These are phyloP conservation scores for Scomber scombrus DNA, from an alignment of 2,113 vertebrate genomes.

Conservation along the genomic window DNA sequence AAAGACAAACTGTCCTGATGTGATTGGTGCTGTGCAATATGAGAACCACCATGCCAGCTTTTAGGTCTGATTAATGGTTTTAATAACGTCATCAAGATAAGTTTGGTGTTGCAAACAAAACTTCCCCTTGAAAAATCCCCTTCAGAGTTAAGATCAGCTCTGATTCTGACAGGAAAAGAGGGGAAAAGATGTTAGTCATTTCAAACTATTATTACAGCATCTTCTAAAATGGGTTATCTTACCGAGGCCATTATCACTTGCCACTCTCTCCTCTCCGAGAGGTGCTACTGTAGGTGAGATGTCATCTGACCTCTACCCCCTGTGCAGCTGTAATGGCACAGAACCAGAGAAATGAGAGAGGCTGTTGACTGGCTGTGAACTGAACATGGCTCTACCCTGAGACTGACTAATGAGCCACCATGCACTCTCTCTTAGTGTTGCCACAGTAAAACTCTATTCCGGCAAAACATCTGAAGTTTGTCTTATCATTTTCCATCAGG, in stretches of 20 bases:
- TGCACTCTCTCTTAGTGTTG: slow-evolving; percentile 42
- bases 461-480: slow-evolving; percentile 54
- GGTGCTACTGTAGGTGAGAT: slow-evolving; percentile 56
- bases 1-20: slow-evolving; percentile 27
- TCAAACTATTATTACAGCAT: slow-evolving; percentile 11
- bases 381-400: slow-evolving; percentile 68
- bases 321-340: slow-evolving; percentile 60
- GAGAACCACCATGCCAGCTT: slow-evolving; percentile 52
- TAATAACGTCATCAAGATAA: slow-evolving; percentile 36
- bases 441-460: slow-evolving; percentile 33
- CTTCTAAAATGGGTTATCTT: slow-evolving; percentile 9
- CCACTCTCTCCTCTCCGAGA: slow-evolving; percentile 36
- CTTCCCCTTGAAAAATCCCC: neutral
- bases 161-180: neutral
- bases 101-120: neutral
- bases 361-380: slow-evolving; percentile 65
- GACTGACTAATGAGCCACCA: slow-evolving; percentile 61
- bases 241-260: slow-evolving; percentile 49
- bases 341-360: slow-evolving; percentile 66
- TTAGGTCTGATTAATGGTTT: slow-evolving; percentile 34
- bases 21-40: slow-evolving; percentile 46
- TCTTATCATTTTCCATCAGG: slow-evolving; percentile 56
- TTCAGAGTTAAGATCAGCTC: neutral
- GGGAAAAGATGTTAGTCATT: neutral
- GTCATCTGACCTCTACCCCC: slow-evolving; percentile 68